These are phyloP conservation scores for Acropternis orthonyx DNA, from an alignment of 2,797 vertebrate species.

Conservation along the genomic window DNA sequence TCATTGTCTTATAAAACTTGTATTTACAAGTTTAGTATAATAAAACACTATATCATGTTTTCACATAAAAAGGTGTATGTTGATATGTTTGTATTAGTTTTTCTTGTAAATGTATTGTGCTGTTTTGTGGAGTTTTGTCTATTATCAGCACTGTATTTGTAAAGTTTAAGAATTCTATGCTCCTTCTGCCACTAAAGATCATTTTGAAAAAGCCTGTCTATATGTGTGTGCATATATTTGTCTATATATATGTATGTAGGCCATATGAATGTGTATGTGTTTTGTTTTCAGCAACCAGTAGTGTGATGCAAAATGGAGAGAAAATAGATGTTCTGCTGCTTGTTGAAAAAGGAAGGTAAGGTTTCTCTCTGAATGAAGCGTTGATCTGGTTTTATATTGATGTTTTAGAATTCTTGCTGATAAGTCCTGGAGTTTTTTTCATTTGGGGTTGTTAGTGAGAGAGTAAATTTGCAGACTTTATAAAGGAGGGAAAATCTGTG, in stretches of 20 bases:
- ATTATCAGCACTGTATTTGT: neutral
- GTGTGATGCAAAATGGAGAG: conserved; percentile 86
- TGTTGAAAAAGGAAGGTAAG: conserved; percentile 93
- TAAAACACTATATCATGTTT: neutral
- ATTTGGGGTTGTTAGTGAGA: neutral
- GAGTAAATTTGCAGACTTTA: neutral
- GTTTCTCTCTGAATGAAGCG: neutral
- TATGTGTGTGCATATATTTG: neutral
- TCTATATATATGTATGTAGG: neutral
- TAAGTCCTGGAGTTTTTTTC: neutral
- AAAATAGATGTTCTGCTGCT: conserved; percentile 90
- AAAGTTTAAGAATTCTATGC: neutral
- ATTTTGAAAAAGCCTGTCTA: neutral
- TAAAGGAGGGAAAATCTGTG: neutral
- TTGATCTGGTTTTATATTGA: neutral
- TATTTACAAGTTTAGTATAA: neutral
- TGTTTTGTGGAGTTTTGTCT: neutral
- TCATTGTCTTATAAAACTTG: neutral
- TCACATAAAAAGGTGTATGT: neutral
- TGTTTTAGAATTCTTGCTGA: neutral
- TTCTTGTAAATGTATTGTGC: neutral
- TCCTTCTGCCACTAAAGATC: neutral
- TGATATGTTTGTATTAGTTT: neutral
- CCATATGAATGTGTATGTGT: neutral
- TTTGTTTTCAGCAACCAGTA: conserved; percentile 83